phyloP scores from a whole-genome alignment of 2,888 invertebrate genomes.

The Calephelis perditalis region DNA sequence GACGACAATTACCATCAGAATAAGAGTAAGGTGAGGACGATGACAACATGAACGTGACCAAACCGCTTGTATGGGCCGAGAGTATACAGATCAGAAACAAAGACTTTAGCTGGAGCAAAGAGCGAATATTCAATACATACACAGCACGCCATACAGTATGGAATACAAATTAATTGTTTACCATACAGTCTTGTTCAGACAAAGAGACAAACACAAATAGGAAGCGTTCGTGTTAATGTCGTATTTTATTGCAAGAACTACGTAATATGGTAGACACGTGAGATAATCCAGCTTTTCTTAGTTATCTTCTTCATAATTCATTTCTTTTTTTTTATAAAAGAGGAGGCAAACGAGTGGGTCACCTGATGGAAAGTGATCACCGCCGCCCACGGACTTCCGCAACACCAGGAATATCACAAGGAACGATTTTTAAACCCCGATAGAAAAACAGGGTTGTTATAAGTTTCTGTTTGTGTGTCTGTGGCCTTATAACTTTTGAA shows the following conservation, averaged over 20 bases:
- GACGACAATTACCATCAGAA: neutral
- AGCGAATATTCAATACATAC: slow-evolving; percentile 59
- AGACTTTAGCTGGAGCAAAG: slow-evolving; percentile 50
- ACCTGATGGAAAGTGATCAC: too few relatives aligned
- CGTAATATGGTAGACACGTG: neutral
- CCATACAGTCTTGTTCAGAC: slow-evolving; percentile 53
- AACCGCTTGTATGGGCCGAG: slow-evolving; percentile 23
- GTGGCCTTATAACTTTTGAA: too few relatives aligned
- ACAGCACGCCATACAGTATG: slow-evolving; percentile 38
- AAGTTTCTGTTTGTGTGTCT: too few relatives aligned
- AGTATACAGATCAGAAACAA: slow-evolving; percentile 51
- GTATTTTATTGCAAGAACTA: neutral
- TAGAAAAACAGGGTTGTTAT: too few relatives aligned
- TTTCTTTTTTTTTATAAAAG: too few relatives aligned
- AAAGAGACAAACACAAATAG: slow-evolving; percentile 48
- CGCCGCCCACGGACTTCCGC: too few relatives aligned
- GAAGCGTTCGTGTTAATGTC: slow-evolving; percentile 29
- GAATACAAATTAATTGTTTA: slow-evolving; percentile 68
- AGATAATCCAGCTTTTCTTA: neutral
- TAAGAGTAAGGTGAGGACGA: neutral
- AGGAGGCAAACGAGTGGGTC: too few relatives aligned
- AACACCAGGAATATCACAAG: too few relatives aligned
- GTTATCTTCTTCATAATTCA: too few relatives aligned
- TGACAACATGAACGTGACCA: slow-evolving; percentile 7
- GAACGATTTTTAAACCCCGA: too few relatives aligned